Conservation (phyloP, 2,113 vertebrate species). For the Microtus ochrogaster region DNA sequence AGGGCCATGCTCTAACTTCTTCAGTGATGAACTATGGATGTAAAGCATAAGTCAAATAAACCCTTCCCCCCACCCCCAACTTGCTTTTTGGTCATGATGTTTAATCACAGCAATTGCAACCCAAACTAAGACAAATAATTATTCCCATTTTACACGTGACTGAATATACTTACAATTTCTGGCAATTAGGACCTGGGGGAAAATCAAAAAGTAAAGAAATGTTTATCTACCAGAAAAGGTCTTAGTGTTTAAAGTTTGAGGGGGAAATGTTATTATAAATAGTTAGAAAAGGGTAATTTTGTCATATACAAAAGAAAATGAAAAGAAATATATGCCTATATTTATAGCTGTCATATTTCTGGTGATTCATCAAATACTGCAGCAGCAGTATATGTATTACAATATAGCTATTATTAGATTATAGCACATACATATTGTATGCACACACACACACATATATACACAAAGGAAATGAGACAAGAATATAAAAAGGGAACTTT, state of each 20-base stretch:
- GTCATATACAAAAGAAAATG: not conserved
- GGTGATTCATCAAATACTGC: not conserved
- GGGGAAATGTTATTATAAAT: not conserved
- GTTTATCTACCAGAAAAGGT: not conserved
- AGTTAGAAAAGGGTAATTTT: not conserved
- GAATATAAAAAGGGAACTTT: not conserved
- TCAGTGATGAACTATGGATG: not conserved
- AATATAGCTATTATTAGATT: not conserved
- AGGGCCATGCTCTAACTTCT: not conserved
- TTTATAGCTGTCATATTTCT: not conserved
- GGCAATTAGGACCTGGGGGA: not conserved
- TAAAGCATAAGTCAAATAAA: not conserved
- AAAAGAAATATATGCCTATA: not conserved
- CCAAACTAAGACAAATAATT: not conserved
- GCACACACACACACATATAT: not conserved
- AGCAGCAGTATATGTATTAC: not conserved
- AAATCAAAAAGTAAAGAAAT: not conserved
- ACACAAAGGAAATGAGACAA: not conserved
- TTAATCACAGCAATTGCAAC: not conserved
- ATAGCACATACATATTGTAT: not conserved
- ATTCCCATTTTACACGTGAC: not conserved
- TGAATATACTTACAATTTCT: not conserved
- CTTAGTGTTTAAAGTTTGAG: not conserved
- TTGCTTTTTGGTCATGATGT: not conserved
- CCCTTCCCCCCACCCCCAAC: too few species aligned